Evolutionary conservation across 2,113 vertebrate genomes (phyloP).

Genomic region (Lontra canadensis): DNA sequence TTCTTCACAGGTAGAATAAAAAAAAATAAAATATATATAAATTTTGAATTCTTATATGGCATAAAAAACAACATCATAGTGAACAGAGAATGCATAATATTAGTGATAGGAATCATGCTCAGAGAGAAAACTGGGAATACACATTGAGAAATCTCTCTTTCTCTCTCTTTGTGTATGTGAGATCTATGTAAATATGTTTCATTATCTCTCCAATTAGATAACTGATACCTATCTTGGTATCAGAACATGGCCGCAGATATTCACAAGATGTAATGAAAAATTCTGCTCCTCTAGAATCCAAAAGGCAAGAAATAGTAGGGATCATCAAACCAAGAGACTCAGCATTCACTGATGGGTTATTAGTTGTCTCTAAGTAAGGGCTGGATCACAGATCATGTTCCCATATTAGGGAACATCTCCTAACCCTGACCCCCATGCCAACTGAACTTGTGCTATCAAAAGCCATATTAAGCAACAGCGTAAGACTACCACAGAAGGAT

Average conservation of each 20-base stretch:
- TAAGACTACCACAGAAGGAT: not conserved
- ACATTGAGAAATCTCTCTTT: not conserved
- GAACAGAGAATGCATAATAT: not conserved
- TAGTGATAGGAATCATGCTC: not conserved
- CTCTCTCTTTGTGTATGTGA: not conserved
- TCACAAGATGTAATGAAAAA: not conserved
- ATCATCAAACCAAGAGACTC: not conserved
- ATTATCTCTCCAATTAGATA: not conserved
- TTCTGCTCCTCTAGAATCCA: not conserved
- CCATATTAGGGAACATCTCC: not conserved
- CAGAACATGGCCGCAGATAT: not conserved
- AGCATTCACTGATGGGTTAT: not conserved
- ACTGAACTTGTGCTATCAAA: not conserved
- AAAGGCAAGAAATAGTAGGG: not conserved
- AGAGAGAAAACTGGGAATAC: not conserved
- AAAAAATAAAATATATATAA: not conserved
- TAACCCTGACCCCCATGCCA: accelerated
- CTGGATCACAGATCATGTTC: not conserved
- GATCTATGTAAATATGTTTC: not conserved
- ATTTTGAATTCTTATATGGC: constrained; percentile 14
- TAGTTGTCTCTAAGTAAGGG: not conserved
- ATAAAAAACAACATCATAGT: not conserved
- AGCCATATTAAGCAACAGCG: not conserved
- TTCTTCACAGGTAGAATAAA: too few species aligned
- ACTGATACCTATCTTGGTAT: not conserved